These are phyloP conservation scores for Acyrthosiphon pisum DNA, from an alignment of 1,140 invertebrate genomes.

Conservation along the genomic window DNA sequence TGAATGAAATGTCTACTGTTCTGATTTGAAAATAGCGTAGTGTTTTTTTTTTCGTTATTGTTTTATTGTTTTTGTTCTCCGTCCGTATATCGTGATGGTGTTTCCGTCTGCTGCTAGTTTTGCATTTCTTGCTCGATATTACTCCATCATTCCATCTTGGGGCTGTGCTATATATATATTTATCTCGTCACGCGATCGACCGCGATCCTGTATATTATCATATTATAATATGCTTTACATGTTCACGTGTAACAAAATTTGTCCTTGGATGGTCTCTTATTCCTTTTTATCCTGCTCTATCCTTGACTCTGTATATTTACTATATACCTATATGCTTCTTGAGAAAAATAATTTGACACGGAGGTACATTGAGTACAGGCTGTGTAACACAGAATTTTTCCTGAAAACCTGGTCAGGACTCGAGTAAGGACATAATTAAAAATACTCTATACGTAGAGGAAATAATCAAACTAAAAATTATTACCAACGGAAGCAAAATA, in stretches of 20 bases:
- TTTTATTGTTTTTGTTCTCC: background rate
- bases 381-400: background rate
- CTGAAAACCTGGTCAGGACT: background rate
- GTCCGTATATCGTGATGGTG: background rate
- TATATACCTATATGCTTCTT: background rate
- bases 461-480: conserved; percentile 9
- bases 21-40: background rate
- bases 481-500: conserved; percentile 24
- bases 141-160: background rate
- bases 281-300: background rate
- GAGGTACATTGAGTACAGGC: background rate
- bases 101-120: background rate
- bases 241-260: background rate
- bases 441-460: background rate
- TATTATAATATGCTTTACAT: background rate
- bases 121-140: background rate
- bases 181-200: background rate
- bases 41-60: background rate
- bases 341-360: background rate
- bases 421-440: background rate
- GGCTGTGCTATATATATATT: background rate
- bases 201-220: background rate
- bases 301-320: no score
- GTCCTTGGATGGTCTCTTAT: background rate
- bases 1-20: background rate